Evolutionary conservation across 1,140 invertebrate species (phyloP), one percentile per base, ranked within the genome.

Genomic region (Magallana angulata): DNA sequence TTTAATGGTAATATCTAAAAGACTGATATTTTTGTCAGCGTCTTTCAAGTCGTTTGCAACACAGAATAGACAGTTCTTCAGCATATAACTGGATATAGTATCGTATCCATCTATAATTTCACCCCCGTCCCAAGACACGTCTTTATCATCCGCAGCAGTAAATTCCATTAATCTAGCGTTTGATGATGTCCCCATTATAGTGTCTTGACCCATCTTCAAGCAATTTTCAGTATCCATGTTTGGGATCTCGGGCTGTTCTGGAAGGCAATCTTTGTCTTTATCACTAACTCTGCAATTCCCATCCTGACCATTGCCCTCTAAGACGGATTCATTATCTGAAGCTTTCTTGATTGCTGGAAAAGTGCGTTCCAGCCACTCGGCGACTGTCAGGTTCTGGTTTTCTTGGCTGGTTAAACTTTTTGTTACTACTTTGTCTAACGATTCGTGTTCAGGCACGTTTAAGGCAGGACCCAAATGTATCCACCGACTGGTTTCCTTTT

Each of bases 11-110:
- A 87, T 16, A 82, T 82, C 18, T 9, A 87, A 48, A n/a, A 83
- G 85, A 83, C 5, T 83, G 7, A 64, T 8, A 30, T 87, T 60
- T 57, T 1, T 6, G 7, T 7, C 14, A 4, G 36, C 2, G 36
- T 57, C 81, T 87, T 57, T 56, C 3, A 68, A 62, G 7, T 83
- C 57, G n/a, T 12, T 16, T 7, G 82, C 62, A 24, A 60, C 48
- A 56, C 83, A 83, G 68, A 87, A 87, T 7, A 87, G 18, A 30
- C 80, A 82, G 60, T 83, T 87, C 48, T 86, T 87, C 30, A 87
- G 56, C 85, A 87, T 87, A 60, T 83, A 87, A 68, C 85, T 87
- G 16, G 85, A 87, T 18, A 87, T 83, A 16, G 81, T 81, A 24
- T 87, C 85, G 14, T 68, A 62, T 9, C 30, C 85, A 24, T 24